Evolutionary conservation across 2,113 vertebrate species (phyloP), one percentile per base, ranked within the genome.

Genomic region (Alces alces): DNA sequence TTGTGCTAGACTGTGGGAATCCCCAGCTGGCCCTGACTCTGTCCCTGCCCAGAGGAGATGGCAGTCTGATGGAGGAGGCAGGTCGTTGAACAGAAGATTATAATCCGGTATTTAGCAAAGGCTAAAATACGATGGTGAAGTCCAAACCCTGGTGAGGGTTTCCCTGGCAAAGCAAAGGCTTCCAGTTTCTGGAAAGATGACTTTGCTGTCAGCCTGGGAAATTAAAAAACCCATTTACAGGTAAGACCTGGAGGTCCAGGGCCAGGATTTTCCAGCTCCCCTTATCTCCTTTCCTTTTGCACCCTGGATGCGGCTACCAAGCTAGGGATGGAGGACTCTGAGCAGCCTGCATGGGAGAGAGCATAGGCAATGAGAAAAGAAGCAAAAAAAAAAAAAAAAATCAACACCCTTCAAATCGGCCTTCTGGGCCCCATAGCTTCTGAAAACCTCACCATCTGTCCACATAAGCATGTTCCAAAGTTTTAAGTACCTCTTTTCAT

Each of bases 401-500:
- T 94, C 98, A 97, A 97, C 97, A 96, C 95, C 97, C 91, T 97
- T 97, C 96, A 94, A 93, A 97, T 93, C 33, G 86, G 95, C 96
- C 97, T 98, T 97, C 94, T 96, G 97, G 94, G 97, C 93, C 95
- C 83, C 95, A 66, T 82, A 76, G 89, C 12, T 0, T 82, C 93
- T 50, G 0, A 0, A 55, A 96, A 97, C 91, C 96, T 95, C 30
- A 11, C 98, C 13, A 28, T 78, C 98, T 95, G 95, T 84, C 98
- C 97, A 66, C 96, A 93, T 3, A 73, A 93, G 96, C 97, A 92
- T 73, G 93, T 88, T 94, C 97, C 98, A 92, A 98, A 99, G 95
- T 98, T 98, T 98, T 98, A 98, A 98, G 98, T 73, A 92, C 97
- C 96, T 96, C 93, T 96, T 99, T 98, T 98, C 98, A 98, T 98